Percentiles rank a stretch among this genome's conserved stretches.
Evolutionary conservation across 1,140 invertebrate genomes (phyloP).

Genomic region (Coptotermes formosanus): DNA sequence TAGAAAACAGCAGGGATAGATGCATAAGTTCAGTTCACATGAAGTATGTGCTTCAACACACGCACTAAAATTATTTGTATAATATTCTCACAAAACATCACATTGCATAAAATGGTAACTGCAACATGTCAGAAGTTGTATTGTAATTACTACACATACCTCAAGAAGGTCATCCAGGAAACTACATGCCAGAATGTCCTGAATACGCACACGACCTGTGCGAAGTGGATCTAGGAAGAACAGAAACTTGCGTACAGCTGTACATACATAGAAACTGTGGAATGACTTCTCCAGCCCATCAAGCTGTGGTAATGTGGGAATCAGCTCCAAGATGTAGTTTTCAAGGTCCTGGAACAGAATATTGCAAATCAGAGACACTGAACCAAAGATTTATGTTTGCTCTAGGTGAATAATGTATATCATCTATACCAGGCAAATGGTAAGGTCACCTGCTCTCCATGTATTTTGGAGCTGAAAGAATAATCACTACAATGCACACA

Average conservation of each 20-base stretch:
- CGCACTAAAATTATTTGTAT: not conserved
- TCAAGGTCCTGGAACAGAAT: constrained; percentile 77
- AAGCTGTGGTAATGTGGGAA: constrained; percentile 85
- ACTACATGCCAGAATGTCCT: constrained; percentile 86
- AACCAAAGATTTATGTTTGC: not conserved
- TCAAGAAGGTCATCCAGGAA: constrained; percentile 91
- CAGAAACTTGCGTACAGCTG: constrained; percentile 91
- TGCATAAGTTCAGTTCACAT: no score
- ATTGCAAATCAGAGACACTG: not conserved
- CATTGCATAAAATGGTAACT: not conserved
- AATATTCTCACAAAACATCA: not conserved
- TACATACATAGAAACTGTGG: constrained; percentile 95
- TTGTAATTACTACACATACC: constrained; percentile 47
- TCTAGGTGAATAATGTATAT: not conserved
- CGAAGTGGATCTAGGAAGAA: constrained; percentile 91
- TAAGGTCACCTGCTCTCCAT: no score
- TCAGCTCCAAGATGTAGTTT: constrained; percentile 90
- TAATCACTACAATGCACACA: not conserved
- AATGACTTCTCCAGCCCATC: constrained; percentile 90
- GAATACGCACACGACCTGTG: constrained; percentile 84
- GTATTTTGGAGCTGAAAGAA: no score
- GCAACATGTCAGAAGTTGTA: not conserved
- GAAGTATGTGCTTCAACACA: not conserved
- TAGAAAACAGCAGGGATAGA: no score
- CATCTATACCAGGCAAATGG: no score